These are phyloP conservation scores for Polypedilum vanderplanki DNA, from an alignment of 1,140 invertebrate species.

Conservation along the genomic window DNA sequence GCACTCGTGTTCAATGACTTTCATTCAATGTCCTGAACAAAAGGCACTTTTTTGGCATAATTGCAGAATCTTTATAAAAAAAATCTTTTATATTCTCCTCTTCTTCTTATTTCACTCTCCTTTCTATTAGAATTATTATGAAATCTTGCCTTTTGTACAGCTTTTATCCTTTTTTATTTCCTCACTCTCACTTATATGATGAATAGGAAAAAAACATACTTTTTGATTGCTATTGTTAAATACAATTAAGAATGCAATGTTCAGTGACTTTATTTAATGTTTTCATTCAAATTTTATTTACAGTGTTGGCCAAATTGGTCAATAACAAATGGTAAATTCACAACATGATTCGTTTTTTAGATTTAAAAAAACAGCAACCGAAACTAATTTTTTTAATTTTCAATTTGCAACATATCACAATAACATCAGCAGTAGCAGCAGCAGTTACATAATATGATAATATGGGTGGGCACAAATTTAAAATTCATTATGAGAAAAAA, in stretches of 20 bases:
- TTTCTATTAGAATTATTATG: conserved; percentile 24
- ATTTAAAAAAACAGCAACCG: too few relatives aligned
- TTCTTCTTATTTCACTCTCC: not conserved
- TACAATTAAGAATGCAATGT: not conserved
- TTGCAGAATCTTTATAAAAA: conserved; percentile 28
- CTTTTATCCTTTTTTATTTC: not conserved
- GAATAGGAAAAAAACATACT: not conserved
- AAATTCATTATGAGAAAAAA: not conserved
- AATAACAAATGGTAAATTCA: too few relatives aligned
- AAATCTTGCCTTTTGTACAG: not conserved
- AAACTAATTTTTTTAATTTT: too few relatives aligned
- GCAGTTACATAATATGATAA: not conserved
- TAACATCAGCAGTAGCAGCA: too few relatives aligned
- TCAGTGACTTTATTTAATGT: not conserved
- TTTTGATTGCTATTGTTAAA: not conserved
- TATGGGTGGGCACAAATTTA: conserved; percentile 1
- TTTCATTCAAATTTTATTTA: too few relatives aligned
- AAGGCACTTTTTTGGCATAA: conserved; percentile 25
- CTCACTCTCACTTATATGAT: not conserved
- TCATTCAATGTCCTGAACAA: conserved; percentile 24
- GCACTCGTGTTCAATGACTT: conserved; percentile 24
- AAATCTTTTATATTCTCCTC: not conserved
- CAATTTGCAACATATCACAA: too few relatives aligned
- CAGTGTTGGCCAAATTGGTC: not conserved
- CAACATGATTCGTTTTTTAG: too few relatives aligned